phyloP scores from a whole-genome alignment of 2,888 invertebrate species.

The Liposcelis brunnea region DNA sequence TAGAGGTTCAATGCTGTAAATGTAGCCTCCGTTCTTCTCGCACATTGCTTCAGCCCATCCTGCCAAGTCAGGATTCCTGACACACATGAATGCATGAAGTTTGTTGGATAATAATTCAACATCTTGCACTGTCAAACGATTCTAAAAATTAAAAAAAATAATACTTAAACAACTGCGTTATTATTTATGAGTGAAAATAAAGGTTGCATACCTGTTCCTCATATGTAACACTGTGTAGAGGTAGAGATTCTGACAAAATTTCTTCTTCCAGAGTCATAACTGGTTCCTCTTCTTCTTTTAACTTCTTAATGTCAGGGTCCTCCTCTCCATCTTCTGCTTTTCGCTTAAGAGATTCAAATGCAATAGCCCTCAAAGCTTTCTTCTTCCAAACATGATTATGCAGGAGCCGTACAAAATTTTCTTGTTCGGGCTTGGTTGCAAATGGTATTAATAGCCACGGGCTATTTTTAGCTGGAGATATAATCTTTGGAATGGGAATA shows the following conservation, averaged over 20 bases:
- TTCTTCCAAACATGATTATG: neutral
- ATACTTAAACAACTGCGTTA: no score
- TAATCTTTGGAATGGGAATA: neutral
- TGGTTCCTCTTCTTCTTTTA: neutral
- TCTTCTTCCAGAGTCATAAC: neutral
- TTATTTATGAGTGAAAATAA: no score
- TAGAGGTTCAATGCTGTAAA: neutral
- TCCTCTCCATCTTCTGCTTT: neutral
- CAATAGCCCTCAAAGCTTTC: neutral
- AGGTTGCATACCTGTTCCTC: conserved; percentile 3
- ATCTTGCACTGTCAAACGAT: neutral
- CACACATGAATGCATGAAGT: neutral
- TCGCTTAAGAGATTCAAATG: neutral
- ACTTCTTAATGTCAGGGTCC: neutral
- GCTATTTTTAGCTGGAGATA: neutral
- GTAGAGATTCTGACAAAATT: conserved; percentile 1
- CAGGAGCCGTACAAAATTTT: neutral
- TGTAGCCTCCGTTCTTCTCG: neutral
- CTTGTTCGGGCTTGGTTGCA: neutral
- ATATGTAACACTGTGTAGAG: neutral
- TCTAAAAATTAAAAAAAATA: neutral
- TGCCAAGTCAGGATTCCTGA: neutral
- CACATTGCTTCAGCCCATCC: neutral
- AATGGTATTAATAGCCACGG: neutral
- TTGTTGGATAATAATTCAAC: neutral